Evolutionary conservation across 2,888 invertebrate species (phyloP).

Genomic region (Tribolium freemani): DNA sequence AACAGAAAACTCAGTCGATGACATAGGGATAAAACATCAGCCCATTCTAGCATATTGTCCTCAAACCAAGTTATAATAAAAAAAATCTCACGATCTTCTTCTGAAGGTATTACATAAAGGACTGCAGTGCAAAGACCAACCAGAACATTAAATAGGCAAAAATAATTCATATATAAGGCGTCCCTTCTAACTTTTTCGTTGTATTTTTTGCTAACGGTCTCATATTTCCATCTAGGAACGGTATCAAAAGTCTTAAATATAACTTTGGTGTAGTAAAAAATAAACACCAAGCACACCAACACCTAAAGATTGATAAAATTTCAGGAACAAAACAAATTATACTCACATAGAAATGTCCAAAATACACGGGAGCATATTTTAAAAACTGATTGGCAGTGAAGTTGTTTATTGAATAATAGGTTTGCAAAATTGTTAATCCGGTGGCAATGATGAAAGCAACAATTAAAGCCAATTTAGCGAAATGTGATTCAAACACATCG

Average conservation of each 20-base stretch:
- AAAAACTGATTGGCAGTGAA: background rate
- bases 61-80: constrained; percentile 5
- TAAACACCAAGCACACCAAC: background rate
- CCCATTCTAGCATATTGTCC: background rate
- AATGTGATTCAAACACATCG: background rate
- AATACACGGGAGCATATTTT: constrained; percentile 11
- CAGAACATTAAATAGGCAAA: background rate
- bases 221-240: background rate
- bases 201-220: background rate
- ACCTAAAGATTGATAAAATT: background rate
- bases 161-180: background rate
- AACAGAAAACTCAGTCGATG: background rate
- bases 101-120: background rate
- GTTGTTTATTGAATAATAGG: background rate
- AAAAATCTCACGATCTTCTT: background rate
- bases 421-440: background rate
- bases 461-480: background rate
- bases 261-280: background rate
- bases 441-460: background rate
- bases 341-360: constrained; percentile 1
- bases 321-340: background rate
- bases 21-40: background rate
- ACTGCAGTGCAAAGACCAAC: background rate
- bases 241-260: background rate
- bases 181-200: background rate